phyloP scores from a whole-genome alignment of 2,888 invertebrate genomes.

The Eupithecia exiguata region DNA sequence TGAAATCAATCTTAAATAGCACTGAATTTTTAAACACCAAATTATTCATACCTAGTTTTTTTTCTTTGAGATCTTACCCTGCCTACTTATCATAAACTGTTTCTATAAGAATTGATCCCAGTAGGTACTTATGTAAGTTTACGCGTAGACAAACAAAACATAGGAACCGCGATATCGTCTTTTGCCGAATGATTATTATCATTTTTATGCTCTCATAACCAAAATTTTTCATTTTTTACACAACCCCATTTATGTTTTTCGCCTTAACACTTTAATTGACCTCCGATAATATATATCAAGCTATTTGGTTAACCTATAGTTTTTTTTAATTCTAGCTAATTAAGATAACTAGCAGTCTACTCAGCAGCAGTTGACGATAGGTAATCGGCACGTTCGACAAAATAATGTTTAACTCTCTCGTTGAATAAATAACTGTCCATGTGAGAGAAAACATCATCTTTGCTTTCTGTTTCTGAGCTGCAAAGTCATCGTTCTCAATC shows the following conservation, averaged over 20 bases:
- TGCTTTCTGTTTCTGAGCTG: background rate
- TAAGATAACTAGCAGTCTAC: background rate
- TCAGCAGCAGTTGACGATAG: background rate
- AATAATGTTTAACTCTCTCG: background rate
- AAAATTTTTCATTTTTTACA: too few relatives aligned
- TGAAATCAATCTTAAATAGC: background rate
- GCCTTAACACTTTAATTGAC: too few relatives aligned
- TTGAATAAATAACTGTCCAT: background rate
- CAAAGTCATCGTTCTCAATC: background rate
- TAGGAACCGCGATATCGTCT: too few relatives aligned
- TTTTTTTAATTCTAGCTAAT: too few relatives aligned
- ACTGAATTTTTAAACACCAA: background rate
- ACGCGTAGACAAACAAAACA: too few relatives aligned
- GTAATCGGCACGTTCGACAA: background rate
- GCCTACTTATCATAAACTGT: background rate
- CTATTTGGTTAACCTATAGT: too few relatives aligned
- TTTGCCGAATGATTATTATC: too few relatives aligned
- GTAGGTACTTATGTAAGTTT: too few relatives aligned
- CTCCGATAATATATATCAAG: too few relatives aligned
- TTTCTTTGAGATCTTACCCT: background rate
- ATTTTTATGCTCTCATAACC: too few relatives aligned
- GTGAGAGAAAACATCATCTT: background rate
- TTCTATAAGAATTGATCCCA: too few relatives aligned
- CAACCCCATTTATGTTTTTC: too few relatives aligned
- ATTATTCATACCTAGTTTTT: background rate